A percentile compares a stretch with the other conserved stretches of the same genome.
Conservation (phyloP, 2,888 invertebrate species). For the Pollenia labialis region DNA sequence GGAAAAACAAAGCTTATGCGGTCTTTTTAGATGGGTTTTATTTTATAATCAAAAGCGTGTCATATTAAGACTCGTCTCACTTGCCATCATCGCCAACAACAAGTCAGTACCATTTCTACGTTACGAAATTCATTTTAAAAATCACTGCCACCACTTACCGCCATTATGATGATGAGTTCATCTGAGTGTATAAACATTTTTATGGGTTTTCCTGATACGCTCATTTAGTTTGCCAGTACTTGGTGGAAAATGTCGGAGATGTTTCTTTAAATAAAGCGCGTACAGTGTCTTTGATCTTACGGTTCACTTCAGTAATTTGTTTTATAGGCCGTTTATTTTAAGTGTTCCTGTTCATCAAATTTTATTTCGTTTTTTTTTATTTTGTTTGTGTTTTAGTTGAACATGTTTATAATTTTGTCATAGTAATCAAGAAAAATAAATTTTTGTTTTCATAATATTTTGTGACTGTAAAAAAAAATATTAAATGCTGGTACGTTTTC, state of each 20-base stretch:
- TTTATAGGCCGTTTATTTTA: slow-evolving; percentile 50
- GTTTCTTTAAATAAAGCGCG: slow-evolving; percentile 65
- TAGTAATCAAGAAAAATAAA: neutral
- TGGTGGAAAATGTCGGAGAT: slow-evolving; percentile 39
- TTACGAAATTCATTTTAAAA: slow-evolving; percentile 22
- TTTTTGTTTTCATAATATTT: too few relatives aligned
- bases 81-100: slow-evolving; percentile 53
- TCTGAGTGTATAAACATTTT: slow-evolving; percentile 18
- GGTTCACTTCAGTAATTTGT: slow-evolving; percentile 65
- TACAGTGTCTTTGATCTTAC: slow-evolving; percentile 73
- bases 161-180: slow-evolving; percentile 33
- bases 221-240: slow-evolving; percentile 45
- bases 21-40: slow-evolving; percentile 54
- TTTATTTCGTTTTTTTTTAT: slow-evolving; percentile 17
- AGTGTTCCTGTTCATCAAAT: slow-evolving; percentile 26
- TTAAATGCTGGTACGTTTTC: too few relatives aligned
- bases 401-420: slow-evolving; percentile 19
- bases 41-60: slow-evolving; percentile 62
- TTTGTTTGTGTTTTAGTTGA: neutral
- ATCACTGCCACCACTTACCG: slow-evolving; percentile 11
- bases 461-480: too few relatives aligned
- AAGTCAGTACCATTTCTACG: slow-evolving; percentile 3
- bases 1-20: slow-evolving; percentile 38
- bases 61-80: slow-evolving; percentile 62
- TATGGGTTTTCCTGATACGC: slow-evolving; percentile 46